Conservation (phyloP, 2,888 invertebrate species). For the Rosalia funebris region DNA sequence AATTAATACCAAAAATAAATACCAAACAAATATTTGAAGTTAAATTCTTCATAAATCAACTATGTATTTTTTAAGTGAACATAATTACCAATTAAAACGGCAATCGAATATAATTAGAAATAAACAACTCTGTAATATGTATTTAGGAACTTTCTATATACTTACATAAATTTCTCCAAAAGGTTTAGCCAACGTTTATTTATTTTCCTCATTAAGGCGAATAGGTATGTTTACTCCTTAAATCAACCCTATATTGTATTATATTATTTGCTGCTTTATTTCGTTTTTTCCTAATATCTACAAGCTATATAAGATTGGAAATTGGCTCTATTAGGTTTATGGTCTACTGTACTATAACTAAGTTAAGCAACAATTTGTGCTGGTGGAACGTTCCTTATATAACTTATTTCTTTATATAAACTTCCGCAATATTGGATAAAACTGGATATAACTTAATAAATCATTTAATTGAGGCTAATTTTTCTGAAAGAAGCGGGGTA, state of each 20-base stretch:
- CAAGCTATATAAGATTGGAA: neutral
- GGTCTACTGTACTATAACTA: neutral
- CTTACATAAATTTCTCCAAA: neutral
- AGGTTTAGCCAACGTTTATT: neutral
- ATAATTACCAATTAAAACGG: neutral
- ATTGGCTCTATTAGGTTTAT: constrained; percentile 4
- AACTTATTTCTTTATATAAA: neutral
- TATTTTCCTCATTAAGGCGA: neutral
- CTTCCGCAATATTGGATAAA: too few species aligned
- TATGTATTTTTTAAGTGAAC: too few species aligned
- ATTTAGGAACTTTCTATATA: neutral
- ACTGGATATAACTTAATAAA: neutral
- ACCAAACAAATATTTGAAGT: too few species aligned
- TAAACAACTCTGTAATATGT: neutral
- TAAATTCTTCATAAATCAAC: too few species aligned
- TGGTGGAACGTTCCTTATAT: neutral
- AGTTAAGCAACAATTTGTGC: neutral
- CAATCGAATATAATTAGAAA: neutral
- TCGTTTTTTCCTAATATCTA: neutral
- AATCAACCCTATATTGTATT: neutral
- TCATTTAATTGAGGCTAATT: neutral
- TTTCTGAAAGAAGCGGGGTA: too few species aligned
- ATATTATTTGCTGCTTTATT: neutral
- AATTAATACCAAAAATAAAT: too few species aligned
- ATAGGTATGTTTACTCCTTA: neutral